Conservation (phyloP, 2,797 vertebrate genomes). For the Heteromormyrus szaboi region DNA sequence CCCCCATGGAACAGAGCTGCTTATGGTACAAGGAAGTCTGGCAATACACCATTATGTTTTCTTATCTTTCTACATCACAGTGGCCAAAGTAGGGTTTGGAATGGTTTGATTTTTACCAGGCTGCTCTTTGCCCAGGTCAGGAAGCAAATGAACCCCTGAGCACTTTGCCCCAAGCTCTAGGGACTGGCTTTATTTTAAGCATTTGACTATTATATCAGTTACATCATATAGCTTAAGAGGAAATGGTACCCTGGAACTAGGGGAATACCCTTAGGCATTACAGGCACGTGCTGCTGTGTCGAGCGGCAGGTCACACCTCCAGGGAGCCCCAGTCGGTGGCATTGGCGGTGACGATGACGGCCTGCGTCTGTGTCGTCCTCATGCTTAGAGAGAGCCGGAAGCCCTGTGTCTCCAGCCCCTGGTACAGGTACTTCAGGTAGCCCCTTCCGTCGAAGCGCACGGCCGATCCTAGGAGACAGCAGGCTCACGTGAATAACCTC, state of each 20-base stretch:
- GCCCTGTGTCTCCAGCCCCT: constrained; percentile 28
- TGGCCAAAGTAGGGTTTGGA: neutral
- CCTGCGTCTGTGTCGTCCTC: constrained; percentile 67
- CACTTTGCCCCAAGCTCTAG: neutral
- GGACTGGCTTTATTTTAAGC: neutral
- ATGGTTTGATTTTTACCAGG: neutral
- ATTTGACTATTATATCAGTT: neutral
- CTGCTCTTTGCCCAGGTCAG: neutral
- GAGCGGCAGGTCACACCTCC: constrained; percentile 62
- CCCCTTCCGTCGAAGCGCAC: constrained; percentile 73
- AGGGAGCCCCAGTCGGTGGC: constrained; percentile 63
- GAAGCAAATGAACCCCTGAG: neutral
- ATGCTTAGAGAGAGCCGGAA: constrained; percentile 74
- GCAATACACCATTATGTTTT: neutral
- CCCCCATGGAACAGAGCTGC: too few species aligned
- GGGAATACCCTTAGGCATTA: neutral
- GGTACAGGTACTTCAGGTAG: constrained; percentile 70
- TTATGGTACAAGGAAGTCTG: too few species aligned
- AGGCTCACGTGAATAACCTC: neutral
- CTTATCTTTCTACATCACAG: neutral
- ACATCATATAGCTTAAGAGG: neutral
- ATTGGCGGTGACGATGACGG: constrained; percentile 62
- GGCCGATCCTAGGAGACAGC: constrained; percentile 68
- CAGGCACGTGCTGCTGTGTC: neutral
- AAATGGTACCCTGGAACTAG: neutral